Conservation (phyloP, 2,888 invertebrate genomes). For the Stenodera caucasica region DNA sequence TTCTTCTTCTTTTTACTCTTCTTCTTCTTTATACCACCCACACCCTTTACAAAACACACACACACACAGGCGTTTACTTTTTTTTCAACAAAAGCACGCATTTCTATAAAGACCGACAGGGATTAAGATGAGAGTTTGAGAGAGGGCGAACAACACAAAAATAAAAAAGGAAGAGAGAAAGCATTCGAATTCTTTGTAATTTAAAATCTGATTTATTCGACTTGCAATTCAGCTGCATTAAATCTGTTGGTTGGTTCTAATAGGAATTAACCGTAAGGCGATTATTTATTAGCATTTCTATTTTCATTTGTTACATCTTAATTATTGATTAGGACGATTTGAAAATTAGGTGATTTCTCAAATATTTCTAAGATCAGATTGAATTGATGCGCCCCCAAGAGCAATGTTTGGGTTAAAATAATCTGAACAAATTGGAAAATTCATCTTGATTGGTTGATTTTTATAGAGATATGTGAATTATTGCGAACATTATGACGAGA, state of each 20-base stretch:
- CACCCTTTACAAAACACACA: not conserved
- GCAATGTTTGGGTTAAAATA: too few relatives aligned
- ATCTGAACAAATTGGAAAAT: too few relatives aligned
- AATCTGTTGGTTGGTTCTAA: conserved; percentile 27
- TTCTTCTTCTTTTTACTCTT: too few relatives aligned
- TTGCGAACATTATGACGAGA: too few relatives aligned
- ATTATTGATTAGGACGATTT: conserved; percentile 7
- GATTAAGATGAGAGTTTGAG: conserved; percentile 14
- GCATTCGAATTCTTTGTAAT: conserved; percentile 31
- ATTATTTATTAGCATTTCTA: conserved; percentile 21
- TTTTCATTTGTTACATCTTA: conserved; percentile 15
- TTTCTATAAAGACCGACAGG: conserved; percentile 15
- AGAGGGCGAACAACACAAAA: not conserved
- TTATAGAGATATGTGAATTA: too few relatives aligned
- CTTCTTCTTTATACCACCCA: not conserved
- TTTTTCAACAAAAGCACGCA: conserved; percentile 18
- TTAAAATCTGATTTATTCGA: conserved; percentile 37
- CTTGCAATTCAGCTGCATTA: conserved; percentile 31
- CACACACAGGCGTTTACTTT: not conserved
- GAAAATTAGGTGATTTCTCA: too few relatives aligned
- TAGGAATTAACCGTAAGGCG: conserved; percentile 28
- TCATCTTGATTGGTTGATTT: too few relatives aligned
- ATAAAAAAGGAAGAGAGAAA: not conserved
- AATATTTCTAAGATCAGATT: too few relatives aligned
- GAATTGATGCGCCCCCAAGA: too few relatives aligned